Conservation (phyloP, 2,113 vertebrate genomes). For the Pelecanus crispus region DNA sequence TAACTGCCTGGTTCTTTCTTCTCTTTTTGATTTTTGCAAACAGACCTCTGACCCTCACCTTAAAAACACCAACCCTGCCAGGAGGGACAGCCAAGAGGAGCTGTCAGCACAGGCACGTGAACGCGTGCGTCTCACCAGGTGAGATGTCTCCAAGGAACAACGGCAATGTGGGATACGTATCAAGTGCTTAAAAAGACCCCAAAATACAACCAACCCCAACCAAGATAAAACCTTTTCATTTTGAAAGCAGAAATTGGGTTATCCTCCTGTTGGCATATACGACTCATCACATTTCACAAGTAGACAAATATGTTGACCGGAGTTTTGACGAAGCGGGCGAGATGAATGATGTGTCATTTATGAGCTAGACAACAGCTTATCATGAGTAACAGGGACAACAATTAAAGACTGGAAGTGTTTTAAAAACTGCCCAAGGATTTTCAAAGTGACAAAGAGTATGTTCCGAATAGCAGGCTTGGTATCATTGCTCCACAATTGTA, state of each 20-base stretch:
- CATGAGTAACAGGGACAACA: constrained; percentile 15
- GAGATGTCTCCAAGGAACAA: background rate
- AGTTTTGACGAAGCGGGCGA: background rate
- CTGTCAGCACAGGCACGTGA: background rate
- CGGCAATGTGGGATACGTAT: rapidly evolving
- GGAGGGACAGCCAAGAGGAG: background rate
- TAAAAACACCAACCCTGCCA: background rate
- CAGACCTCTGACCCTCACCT: background rate
- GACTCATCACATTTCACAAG: background rate
- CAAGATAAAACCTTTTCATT: background rate
- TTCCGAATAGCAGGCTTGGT: constrained; percentile 24
- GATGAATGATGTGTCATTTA: constrained; percentile 12
- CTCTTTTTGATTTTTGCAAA: background rate
- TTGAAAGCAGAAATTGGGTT: background rate
- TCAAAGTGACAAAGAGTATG: background rate
- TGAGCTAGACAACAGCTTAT: constrained; percentile 5
- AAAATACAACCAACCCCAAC: background rate
- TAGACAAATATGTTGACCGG: background rate
- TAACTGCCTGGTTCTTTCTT: background rate
- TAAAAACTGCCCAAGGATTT: constrained; percentile 13
- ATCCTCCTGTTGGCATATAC: background rate
- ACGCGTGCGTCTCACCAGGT: background rate
- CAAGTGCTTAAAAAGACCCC: background rate
- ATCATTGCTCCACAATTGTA: background rate
- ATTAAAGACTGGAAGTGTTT: constrained; percentile 34